Evolutionary conservation across 2,113 vertebrate species (phyloP), one percentile per base, ranked within the genome.

Genomic region (Gallinago jamesoni): DNA sequence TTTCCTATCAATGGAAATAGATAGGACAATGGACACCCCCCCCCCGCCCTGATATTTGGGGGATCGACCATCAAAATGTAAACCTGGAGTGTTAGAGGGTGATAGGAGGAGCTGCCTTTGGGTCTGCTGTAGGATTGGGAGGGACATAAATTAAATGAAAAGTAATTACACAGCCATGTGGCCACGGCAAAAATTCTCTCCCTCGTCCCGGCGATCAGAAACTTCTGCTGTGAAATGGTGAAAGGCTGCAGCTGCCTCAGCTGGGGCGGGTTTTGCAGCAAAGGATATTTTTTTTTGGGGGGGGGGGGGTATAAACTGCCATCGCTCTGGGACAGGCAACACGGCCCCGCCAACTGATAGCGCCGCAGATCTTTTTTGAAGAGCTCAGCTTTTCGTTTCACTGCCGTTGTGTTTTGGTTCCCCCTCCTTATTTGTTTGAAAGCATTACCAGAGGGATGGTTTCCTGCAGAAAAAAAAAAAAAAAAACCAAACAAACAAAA

Each of bases 271-370:
- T 31, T 87, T 7, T 6, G 3, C 73, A 89, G 87, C 89, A 82
- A 80, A 93, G 25, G 52, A 15, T 53, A 28, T 55, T 55, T 55
- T 52, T 52, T 12, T 23, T 10, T 10, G 39, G 39, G 10, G 39
- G 41, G 14, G 41, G 14, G 53, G 27, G 53, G 28, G 9, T 21
- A 30, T 55, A 18, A 55, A 16, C 53, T 55, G 53, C 90, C 3
- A 0, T 95, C 94, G 94, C 92, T 96, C 92, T 94, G 94, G 92
- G 95, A 87, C 15, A 96, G 84, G 52, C 88, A 96, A 93, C 95
- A 92, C 20, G 63, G 45, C 60, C 84, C 84, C 78, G 89, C 95
- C 94, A 94, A 31, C 6, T 82, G 88, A 37, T 94, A 95, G 87
- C 95, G 0, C 84, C 20, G 0, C 2, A 30, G 60, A 95, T 96